Evolutionary conservation across 2,113 vertebrate species (phyloP).

Genomic region (Nannobrachium achirus): DNA sequence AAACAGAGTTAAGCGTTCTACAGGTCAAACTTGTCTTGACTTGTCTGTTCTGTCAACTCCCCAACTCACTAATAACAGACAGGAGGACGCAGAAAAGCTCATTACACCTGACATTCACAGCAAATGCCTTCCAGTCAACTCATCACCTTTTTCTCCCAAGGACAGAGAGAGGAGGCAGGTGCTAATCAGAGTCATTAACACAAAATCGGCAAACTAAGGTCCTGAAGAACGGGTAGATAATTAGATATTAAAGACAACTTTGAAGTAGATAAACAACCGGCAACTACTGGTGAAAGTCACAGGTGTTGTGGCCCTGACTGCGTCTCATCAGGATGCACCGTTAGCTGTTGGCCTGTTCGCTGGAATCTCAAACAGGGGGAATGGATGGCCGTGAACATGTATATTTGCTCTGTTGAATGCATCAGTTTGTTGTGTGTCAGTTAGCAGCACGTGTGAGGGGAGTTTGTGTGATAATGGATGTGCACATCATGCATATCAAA

Average conservation of each 20-base stretch:
- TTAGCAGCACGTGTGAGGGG: no score
- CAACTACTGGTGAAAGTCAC: constrained; percentile 56
- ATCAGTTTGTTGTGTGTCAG: no score
- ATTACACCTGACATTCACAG: constrained; percentile 8
- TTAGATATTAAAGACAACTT: constrained; percentile 61
- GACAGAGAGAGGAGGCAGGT: constrained; percentile 45
- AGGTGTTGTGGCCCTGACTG: constrained; percentile 27
- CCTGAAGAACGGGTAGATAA: constrained; percentile 61
- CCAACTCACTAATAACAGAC: constrained; percentile 53
- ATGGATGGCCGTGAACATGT: neutral
- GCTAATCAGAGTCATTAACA: constrained; percentile 64
- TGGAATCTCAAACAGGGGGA: constrained; percentile 30
- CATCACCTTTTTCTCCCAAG: constrained; percentile 49
- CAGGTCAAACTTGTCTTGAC: no score
- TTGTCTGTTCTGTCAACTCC: constrained; percentile 17
- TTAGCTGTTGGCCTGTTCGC: constrained; percentile 25
- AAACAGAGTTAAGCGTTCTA: neutral
- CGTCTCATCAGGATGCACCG: constrained; percentile 48
- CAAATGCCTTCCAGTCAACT: constrained; percentile 38
- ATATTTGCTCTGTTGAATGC: no score
- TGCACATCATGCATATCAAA: no score
- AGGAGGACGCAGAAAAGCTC: constrained; percentile 22
- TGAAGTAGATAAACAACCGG: constrained; percentile 62
- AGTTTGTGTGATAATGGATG: no score
- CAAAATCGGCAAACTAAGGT: constrained; percentile 44